Evolutionary conservation across 2,888 invertebrate genomes (phyloP), one percentile per base, ranked within the genome.

Genomic region (Seira sanloemensis): DNA sequence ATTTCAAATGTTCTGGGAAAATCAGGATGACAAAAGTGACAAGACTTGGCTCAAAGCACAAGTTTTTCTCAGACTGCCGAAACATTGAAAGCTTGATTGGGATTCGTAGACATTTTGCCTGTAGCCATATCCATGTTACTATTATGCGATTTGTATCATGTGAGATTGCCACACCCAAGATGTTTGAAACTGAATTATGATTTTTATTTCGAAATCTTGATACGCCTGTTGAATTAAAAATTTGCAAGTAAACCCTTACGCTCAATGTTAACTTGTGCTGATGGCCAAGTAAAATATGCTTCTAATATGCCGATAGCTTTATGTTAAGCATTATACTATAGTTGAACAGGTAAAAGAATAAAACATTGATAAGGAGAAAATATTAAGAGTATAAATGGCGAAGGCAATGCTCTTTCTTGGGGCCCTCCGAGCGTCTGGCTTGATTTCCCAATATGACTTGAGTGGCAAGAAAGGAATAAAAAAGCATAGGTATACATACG

Each of bases 381-480:
- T 58, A 58, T 9, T 18, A 58, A 58, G 12, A 37, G 12, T 37
- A 37, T 37, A 37, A 12, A n/a, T 37, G 12, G 37, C 37, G 37
- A 4, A 4, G n/a, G n/a, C n/a, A n/a, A n/a, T n/a, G n/a, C n/a
- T n/a, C n/a, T n/a, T n/a, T n/a, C n/a, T n/a, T n/a, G n/a, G 37
- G 37, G 4, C 37, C 37, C 18, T 9, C 58, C 16, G n/a, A 58
- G 18, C n/a, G 58, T n/a, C 58, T 58, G 2, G 2, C 58, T 58
- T 5, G 16, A 58, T 58, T n/a, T 58, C 58, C n/a, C n/a, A 58
- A 58, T 37, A 16, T 75, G 74, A 79, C 65, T 37, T 78, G 19
- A 68, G 69, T 50, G 72, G 72, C 78, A 79, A 79, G 75, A 75
- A 78, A 79, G 69, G 66, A 79, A 71, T 74, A 74, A 68, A 75